Evolutionary conservation across 2,797 vertebrate species (phyloP), one percentile per base, ranked within the genome.

Genomic region (Furcifer pardalis): DNA sequence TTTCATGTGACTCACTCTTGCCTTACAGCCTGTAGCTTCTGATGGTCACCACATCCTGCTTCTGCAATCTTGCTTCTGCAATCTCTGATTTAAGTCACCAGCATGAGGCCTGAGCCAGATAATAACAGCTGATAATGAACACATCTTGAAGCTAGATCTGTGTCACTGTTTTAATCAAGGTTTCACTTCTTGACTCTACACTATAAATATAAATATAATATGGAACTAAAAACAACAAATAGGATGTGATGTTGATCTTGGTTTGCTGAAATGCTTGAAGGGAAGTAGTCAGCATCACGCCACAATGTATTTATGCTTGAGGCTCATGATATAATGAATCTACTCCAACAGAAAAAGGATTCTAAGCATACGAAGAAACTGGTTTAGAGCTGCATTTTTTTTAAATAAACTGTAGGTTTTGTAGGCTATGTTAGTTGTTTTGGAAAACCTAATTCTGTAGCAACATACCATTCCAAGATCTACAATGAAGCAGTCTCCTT

Each of bases 401-500:
- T 1, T 68, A 62, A 60, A n/a, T 35, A 46, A 37, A 7, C 65
- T 6, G 13, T 30, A 8, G 3, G 30, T 12, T 77, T 71, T 60
- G n/a, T 8, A 46, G 42, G 15, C 2, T 35, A 5, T 59, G 37
- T 44, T 74, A 27, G 68, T 85, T 80, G 30, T 30, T 75, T 59
- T 59, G 49, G 37, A 69, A 81, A 75, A 44, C 17, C 32, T 21
- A 76, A 35, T 49, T 63, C 42, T 71, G 56, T 40, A 32, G 9
- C 73, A 86, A 96, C 97, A 96, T 95, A 98, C 98, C 1, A 84
- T 88, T 89, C 98, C 98, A 0, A 98, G 96, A 91, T 98, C 98
- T 27, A 97, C 77, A 86, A 98, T 98, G 95, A 98, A 98, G 91
- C 98, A 98, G 87, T 98, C 98, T 0, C 97, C 98, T 69, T 92